Conservation (phyloP, 2,888 invertebrate genomes). For the Crepidodera aurea region DNA sequence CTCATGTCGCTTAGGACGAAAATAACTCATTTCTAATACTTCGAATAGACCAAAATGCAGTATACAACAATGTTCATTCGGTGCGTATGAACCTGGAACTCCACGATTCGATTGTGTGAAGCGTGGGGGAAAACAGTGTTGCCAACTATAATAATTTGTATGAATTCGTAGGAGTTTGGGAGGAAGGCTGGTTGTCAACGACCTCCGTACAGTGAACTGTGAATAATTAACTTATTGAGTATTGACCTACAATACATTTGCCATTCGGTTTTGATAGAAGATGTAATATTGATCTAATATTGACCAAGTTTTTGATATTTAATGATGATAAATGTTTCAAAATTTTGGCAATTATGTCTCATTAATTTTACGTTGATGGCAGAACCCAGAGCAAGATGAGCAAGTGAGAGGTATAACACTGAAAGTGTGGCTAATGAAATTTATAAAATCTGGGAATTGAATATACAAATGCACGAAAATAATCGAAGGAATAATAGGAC, state of each 20-base stretch:
- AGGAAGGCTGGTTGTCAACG: slow-evolving; percentile 3
- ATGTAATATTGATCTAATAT: not conserved
- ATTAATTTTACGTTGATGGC: too few species aligned
- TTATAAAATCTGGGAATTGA: too few species aligned
- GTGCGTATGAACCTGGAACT: slow-evolving; percentile 13
- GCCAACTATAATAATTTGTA: not conserved
- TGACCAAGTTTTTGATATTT: too few species aligned
- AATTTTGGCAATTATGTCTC: too few species aligned
- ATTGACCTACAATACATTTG: slow-evolving; percentile 14
- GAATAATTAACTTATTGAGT: slow-evolving; percentile 12
- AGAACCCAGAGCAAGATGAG: too few species aligned
- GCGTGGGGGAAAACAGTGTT: slow-evolving; percentile 18
- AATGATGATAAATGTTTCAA: too few species aligned
- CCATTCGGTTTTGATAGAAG: not conserved
- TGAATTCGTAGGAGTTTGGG: not conserved
- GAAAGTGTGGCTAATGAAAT: too few species aligned
- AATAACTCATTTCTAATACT: not conserved
- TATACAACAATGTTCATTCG: slow-evolving; percentile 1
- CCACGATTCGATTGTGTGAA: slow-evolving; percentile 16
- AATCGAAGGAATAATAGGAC: too few species aligned
- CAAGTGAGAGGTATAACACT: too few species aligned
- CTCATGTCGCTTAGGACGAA: slow-evolving; percentile 35
- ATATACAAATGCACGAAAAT: too few species aligned
- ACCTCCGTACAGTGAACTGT: slow-evolving; percentile 8
- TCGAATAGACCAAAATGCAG: not conserved